These are phyloP conservation scores for Hyles lineata DNA, from an alignment of 2,888 invertebrate species.

Conservation along the genomic window DNA sequence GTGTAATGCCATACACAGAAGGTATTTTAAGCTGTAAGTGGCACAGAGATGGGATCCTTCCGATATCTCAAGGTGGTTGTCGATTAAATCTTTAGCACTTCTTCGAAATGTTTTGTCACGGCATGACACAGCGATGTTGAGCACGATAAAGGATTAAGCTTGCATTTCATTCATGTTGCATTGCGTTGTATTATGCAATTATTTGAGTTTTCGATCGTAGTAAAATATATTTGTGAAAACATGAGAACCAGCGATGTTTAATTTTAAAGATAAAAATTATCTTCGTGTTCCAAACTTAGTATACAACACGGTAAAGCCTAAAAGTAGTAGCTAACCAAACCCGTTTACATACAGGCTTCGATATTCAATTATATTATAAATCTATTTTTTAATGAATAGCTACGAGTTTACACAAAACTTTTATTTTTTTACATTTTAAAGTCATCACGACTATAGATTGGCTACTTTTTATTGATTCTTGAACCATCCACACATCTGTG, in stretches of 20 bases:
- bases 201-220: background rate
- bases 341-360: too few relatives aligned
- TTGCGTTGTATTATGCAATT: background rate
- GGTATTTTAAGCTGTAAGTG: background rate
- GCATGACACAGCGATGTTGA: background rate
- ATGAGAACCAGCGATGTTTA: background rate
- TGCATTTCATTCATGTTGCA: background rate
- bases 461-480: background rate
- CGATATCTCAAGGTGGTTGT: slow-evolving; percentile 7
- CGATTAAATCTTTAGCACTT: background rate
- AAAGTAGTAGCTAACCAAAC: too few relatives aligned
- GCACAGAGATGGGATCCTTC: slow-evolving; percentile 11
- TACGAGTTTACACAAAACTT: background rate
- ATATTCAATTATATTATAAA: too few relatives aligned
- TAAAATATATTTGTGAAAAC: background rate
- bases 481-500: slow-evolving; percentile 5
- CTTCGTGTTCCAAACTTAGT: too few relatives aligned
- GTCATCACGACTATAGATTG: background rate
- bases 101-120: slow-evolving; percentile 2
- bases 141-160: background rate
- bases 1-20: background rate
- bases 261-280: too few relatives aligned
- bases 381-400: too few relatives aligned
- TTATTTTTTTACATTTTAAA: background rate
- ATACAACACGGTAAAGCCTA: too few relatives aligned